Base-by-base conservation (phyloP, 30 jellyfish, hydroid and myxozoan genomes). In the Pelagia noctiluca region DNA sequence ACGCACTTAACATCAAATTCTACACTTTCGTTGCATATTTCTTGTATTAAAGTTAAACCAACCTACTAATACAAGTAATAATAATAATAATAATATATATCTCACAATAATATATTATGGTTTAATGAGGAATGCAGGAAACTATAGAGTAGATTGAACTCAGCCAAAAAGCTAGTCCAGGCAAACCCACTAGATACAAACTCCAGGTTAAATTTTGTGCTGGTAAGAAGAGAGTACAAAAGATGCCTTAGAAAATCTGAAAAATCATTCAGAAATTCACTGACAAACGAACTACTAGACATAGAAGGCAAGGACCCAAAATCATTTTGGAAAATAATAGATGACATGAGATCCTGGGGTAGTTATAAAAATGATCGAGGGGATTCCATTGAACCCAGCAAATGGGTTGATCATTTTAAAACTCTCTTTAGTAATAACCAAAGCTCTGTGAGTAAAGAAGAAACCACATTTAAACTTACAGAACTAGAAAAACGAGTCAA, bases 261-360 rank as follows among this genome's bases (percentile, higher is more conserved):
- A 65, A 65, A 29, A 2, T 28, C 78, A 26, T 65, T 65, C 1
- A 65, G 53, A 65, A 65, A 28, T 0, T 25, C 50, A 32, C 78
- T 65, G 78, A 65, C 78, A 32, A 32, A 65, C 53, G 21, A 32
- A 23, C 23, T 65, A 12, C 33, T 65, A 65, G 60, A 65, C 53
- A 4, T 65, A 32, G 78, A 32, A 53, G 78, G 78, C 1, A 65
- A 65, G 28, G 78, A 65, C 24, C 78, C 78, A 26, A 65, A 65
- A 65, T 28, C 50, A 63, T 65, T 47, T 26, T 71, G 84, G 84
- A 71, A 38, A 38, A 34, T 71, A 71, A 71, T 36, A 2, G 28
- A 48, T 18, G 46, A 35, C 37, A 36, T 48, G 69, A 71, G 46
- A 33, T 71, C 84, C 72, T 37, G 47, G 72, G 84, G 75, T 30